Percentiles rank a stretch among this genome's conserved stretches.
Evolutionary conservation across 2,113 vertebrate species (phyloP).

Genomic region (Oryzias javanicus): DNA sequence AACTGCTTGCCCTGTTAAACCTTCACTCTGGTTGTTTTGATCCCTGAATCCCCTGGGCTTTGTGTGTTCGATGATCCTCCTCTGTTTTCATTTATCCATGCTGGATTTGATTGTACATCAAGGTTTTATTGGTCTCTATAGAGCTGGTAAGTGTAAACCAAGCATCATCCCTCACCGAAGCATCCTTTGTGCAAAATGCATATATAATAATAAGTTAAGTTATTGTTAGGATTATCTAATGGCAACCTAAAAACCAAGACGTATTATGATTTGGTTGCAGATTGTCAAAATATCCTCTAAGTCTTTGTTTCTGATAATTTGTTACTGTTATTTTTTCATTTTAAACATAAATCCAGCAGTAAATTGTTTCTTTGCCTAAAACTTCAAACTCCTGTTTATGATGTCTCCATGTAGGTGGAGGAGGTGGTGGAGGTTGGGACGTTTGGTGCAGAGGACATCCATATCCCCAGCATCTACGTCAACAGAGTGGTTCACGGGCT

Average conservation of each 20-base stretch:
- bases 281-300: neutral
- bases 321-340: constrained; percentile 40
- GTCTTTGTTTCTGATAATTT: neutral
- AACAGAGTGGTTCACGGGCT: constrained; percentile 88
- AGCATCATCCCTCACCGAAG: constrained; percentile 18
- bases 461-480: constrained; percentile 95
- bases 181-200: constrained; percentile 10
- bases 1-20: neutral
- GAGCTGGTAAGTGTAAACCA: constrained; percentile 11
- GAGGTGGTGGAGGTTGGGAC: constrained; percentile 93
- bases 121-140: constrained; percentile 19
- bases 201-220: constrained; percentile 2
- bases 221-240: neutral
- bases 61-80: constrained; percentile 18
- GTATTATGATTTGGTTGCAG: neutral
- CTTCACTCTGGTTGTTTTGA: constrained; percentile 29
- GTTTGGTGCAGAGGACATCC: constrained; percentile 93
- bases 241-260: too few relatives aligned
- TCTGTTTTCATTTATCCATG: constrained; percentile 27
- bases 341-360: constrained; percentile 12
- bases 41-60: constrained; percentile 27
- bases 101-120: constrained; percentile 25
- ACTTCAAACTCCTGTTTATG: constrained; percentile 12
- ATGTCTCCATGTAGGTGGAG: constrained; percentile 84
- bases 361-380: constrained; percentile 27